Base-by-base conservation (phyloP, 2,113 vertebrate species). In the Zosterops pallidus region DNA sequence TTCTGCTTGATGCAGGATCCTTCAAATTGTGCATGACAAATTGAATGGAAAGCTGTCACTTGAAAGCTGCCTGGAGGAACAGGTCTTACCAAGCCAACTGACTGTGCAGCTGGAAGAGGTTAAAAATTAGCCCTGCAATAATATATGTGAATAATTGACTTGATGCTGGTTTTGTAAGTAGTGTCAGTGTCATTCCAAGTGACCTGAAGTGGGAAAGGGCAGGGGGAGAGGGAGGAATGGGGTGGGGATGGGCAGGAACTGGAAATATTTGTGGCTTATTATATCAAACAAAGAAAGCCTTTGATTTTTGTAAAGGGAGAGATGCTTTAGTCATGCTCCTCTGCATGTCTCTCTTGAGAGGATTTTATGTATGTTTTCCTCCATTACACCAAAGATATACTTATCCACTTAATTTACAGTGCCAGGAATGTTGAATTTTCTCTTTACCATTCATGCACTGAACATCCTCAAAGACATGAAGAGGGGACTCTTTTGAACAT, bases 121-220 rank as follows among this genome's bases (percentile, higher is more conserved):
- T 95, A 94, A 96, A 93, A 79, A 93, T 90, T 76, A 90, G 62
- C 82, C 41, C 46, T 5, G 2, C 25, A 42, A 46, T 71, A 46
- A 77, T 42, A 37, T 28, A 17, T 39, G 52, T 49, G 79, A 70
- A 25, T 83, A 63, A 63, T 6, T 65, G 71, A 77, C 80, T 90
- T 95, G 89, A 65, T 92, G 46, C 42, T 93, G 79, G 8, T 85
- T 94, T 76, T 70, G 20, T 87, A 69, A 85, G 59, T 25, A 68
- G 39, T 31, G 35, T 12, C 0, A 0, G 11, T 77, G 59, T 80
- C 46, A 14, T 57, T 93, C 56, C 50, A 81, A 89, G 39, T 0
- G 0, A 92, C 59, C 47, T 83, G 59, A 89, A 91, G 42, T 0
- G 0, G 13, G 46, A 53, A 46, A 72, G 25, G 24, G 60, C 60